Evolutionary conservation across 2,888 invertebrate genomes (phyloP).

Genomic region (Bombyx huttoni): DNA sequence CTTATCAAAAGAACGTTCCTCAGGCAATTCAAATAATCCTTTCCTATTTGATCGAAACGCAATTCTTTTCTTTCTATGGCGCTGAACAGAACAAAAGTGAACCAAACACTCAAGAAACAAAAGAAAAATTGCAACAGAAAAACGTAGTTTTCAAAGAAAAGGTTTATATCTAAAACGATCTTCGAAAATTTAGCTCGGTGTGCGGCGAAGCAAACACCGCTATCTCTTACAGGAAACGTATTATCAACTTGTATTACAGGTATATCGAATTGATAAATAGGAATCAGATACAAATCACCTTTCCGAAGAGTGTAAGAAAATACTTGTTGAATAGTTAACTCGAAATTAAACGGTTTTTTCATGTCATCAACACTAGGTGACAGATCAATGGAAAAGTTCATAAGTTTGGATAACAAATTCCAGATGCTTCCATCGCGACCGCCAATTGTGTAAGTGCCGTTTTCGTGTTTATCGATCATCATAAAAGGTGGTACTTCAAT

Average conservation of each 20-base stretch:
- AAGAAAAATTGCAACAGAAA: conserved; percentile 22
- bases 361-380: conserved; percentile 21
- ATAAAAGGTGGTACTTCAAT: conserved; percentile 37
- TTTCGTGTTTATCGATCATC: conserved; percentile 18
- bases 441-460: conserved; percentile 28
- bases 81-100: conserved; percentile 37
- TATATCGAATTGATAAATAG: conserved; percentile 50
- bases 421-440: conserved; percentile 49
- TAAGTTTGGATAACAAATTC: conserved; percentile 34
- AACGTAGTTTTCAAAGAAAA: conserved; percentile 21
- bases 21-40: conserved; percentile 45
- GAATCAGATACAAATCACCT: conserved; percentile 40
- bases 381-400: conserved; percentile 50
- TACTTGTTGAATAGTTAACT: conserved; percentile 33
- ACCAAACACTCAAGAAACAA: conserved; percentile 45
- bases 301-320: conserved; percentile 39
- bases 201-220: conserved; percentile 50
- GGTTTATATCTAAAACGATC: conserved; percentile 34
- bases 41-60: conserved; percentile 43
- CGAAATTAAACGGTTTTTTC: conserved; percentile 36
- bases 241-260: conserved; percentile 42
- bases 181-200: conserved; percentile 48
- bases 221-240: conserved; percentile 39
- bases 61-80: conserved; percentile 21
- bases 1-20: conserved; percentile 39